Evolutionary conservation across 2,888 invertebrate genomes (phyloP), one percentile per base, ranked within the genome.

Genomic region (Ariolimax columbianus): DNA sequence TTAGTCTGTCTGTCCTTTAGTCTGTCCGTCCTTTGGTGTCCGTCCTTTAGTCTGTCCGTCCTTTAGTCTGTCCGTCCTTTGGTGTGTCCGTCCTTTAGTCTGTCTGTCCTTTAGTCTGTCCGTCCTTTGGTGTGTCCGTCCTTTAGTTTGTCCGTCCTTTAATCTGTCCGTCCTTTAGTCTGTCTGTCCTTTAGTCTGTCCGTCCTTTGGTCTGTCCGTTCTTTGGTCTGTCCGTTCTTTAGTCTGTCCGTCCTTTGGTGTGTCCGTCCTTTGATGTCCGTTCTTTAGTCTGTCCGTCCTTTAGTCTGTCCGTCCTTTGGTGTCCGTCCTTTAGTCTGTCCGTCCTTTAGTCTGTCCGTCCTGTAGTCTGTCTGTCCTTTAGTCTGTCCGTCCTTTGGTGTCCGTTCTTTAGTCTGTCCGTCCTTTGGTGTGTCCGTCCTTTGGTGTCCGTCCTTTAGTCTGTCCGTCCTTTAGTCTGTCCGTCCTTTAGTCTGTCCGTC

Each of bases 201-300:
- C 30, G 30, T 66, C 66, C 30, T 11, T 55, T 23, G 9, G 66
- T 66, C 66, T 66, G 66, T 66, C 66, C 30, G 66, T 66, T 30
- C 30, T 26, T 66, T 30, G 26, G 66, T 66, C 66, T 66, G 40
- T 68, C 81, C 36, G 59, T 68, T 43, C 68, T 14, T 73, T 75
- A n/a, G 70, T 70, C 38, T 70, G 70, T 59, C 38, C 26, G 70
- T 84, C 55, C 63, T n/a, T n/a, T n/a, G n/a, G n/a, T n/a, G n/a
- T n/a, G 63, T 47, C 68, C 77, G 43, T 79, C 43, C 40, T n/a
- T n/a, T n/a, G n/a, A n/a, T n/a, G 55, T 70, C n/a, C n/a, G 70
- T 70, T 19, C 30, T 36, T 70, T 19, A 19, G 70, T 70, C 38
- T 38, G 70, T 70, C 38, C 30, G 55, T 47, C 51, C 30, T 30